Evolutionary conservation across 2,113 vertebrate species (phyloP).

Genomic region (Glaucidium brasilianum): DNA sequence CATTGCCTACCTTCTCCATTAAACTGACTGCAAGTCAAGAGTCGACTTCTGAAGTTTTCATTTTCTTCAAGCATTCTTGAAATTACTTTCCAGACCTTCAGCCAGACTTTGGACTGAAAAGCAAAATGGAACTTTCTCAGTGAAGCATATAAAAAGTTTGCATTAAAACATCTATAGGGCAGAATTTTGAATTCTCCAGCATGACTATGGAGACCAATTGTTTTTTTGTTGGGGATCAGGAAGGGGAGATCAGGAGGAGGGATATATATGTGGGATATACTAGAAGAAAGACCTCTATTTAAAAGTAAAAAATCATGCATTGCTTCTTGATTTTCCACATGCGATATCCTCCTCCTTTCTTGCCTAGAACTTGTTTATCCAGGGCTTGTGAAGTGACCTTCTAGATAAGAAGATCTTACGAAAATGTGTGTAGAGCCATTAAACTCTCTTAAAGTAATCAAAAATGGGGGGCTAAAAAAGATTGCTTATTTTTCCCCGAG

Average conservation of each 20-base stretch:
- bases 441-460: not conserved
- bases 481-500: not conserved
- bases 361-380: not conserved
- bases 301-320: not conserved
- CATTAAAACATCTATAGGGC: not conserved
- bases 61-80: slow-evolving; percentile 89
- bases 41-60: slow-evolving; percentile 76
- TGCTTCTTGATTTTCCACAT: not conserved
- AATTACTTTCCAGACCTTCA: slow-evolving; percentile 80
- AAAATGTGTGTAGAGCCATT: not conserved
- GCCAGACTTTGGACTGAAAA: slow-evolving; percentile 73
- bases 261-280: not conserved
- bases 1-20: slow-evolving; percentile 58
- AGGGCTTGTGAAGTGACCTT: not conserved
- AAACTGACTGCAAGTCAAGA: slow-evolving; percentile 59
- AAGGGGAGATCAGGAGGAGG: not conserved
- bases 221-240: not conserved
- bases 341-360: not conserved
- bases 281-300: not conserved
- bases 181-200: not conserved
- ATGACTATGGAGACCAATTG: not conserved
- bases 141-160: not conserved
- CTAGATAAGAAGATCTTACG: not conserved
- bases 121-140: not conserved
- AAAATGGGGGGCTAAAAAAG: not conserved